Percentiles rank a stretch among this genome's conserved stretches.
These are phyloP conservation scores for Chaetura pelagica DNA, from an alignment of 2,113 vertebrate genomes.

Conservation along the genomic window DNA sequence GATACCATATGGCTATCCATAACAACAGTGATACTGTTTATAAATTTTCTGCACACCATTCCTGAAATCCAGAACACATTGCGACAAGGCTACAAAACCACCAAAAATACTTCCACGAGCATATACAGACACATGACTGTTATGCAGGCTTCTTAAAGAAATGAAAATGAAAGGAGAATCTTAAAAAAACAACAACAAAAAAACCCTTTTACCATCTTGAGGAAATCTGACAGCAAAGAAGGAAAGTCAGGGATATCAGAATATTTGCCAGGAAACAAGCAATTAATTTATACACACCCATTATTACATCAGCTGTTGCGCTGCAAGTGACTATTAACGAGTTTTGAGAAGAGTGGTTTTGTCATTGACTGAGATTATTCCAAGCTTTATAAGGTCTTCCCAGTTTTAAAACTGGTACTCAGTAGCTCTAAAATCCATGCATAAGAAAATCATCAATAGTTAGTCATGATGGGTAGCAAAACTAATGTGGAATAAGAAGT, in stretches of 20 bases:
- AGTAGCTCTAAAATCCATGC: neutral
- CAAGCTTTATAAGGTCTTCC: neutral
- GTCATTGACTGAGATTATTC: neutral
- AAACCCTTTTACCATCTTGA: neutral
- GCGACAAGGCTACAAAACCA: neutral
- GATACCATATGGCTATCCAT: neutral
- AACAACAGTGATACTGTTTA: neutral
- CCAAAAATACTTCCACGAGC: neutral
- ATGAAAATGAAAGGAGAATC: neutral
- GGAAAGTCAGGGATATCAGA: neutral
- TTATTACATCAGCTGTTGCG: conserved; percentile 7
- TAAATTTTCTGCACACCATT: neutral
- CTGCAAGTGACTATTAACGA: neutral
- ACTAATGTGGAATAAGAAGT: neutral
- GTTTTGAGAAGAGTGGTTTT: neutral
- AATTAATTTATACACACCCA: conserved; percentile 49
- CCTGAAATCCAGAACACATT: neutral
- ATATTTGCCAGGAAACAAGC: neutral
- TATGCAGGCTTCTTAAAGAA: neutral
- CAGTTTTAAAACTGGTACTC: neutral
- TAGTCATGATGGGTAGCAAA: neutral
- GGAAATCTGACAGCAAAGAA: conserved; percentile 24
- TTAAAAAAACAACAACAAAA: neutral
- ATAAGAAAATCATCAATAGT: neutral
- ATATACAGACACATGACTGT: neutral